phyloP scores from a whole-genome alignment of 2,113 vertebrate species.

The Thinocorus orbignyianus region DNA sequence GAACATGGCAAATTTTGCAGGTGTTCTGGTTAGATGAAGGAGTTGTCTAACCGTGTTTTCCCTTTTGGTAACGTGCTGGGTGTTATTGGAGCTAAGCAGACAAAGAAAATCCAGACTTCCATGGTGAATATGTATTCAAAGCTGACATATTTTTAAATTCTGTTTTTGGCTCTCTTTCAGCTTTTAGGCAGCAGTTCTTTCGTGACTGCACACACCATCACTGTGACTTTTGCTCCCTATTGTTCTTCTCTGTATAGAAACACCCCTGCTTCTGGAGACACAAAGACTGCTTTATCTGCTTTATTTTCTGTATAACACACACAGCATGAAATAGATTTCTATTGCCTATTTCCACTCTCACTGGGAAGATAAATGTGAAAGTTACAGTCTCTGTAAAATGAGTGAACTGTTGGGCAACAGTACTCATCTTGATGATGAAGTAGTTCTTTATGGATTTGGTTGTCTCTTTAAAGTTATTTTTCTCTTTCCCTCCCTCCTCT shows the following conservation, averaged over 20 bases:
- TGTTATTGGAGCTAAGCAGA: background rate
- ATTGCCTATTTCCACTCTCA: too few species aligned
- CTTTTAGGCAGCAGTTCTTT: background rate
- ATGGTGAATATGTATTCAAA: background rate
- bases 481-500: background rate
- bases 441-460: background rate
- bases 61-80: background rate
- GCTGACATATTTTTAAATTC: background rate
- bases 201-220: background rate
- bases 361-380: background rate
- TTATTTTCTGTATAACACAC: background rate
- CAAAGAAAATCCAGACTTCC: background rate
- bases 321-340: too few species aligned
- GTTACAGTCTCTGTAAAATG: background rate
- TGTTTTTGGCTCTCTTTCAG: background rate
- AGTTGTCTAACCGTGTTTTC: background rate
- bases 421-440: background rate
- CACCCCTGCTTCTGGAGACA: background rate
- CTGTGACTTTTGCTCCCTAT: fast-evolving
- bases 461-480: background rate
- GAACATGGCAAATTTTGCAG: background rate
- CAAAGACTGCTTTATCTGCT: background rate
- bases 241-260: background rate
- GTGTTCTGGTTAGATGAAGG: background rate
- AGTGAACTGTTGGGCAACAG: background rate